These are phyloP conservation scores for Saturnia japonica DNA, from an alignment of 2,888 invertebrate species.

Conservation along the genomic window DNA sequence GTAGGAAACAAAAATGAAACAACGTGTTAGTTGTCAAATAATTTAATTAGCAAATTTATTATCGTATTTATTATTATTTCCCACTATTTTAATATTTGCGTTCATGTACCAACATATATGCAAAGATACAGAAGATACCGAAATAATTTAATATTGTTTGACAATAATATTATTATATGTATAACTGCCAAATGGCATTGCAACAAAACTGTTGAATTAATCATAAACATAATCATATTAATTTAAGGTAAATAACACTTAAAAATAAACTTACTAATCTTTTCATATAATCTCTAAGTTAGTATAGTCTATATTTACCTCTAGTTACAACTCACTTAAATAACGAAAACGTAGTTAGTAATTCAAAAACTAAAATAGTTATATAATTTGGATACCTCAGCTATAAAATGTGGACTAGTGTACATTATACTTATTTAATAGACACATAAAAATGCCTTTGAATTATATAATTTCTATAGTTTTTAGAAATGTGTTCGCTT, in stretches of 20 bases:
- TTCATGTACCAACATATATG: too few relatives aligned
- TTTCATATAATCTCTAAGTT: not conserved
- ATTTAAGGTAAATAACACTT: not conserved
- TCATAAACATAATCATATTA: not conserved
- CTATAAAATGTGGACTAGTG: conserved; percentile 17
- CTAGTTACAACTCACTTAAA: not conserved
- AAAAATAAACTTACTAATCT: not conserved
- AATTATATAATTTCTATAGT: not conserved
- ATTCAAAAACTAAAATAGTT: not conserved
- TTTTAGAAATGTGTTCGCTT: not conserved
- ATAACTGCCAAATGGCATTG: not conserved
- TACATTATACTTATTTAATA: conserved; percentile 4
- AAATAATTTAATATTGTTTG: not conserved
- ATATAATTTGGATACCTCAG: not conserved
- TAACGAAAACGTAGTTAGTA: not conserved
- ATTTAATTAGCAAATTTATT: conserved; percentile 1
- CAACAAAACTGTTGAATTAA: not conserved
- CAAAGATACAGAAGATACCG: not conserved
- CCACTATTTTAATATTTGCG: not conserved
- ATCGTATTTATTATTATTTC: not conserved
- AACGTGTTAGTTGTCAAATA: not conserved
- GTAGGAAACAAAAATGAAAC: not conserved
- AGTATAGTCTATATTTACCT: not conserved
- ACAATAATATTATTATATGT: not conserved
- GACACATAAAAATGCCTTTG: not conserved